Evolutionary conservation across 2,113 vertebrate species (phyloP), one percentile per base, ranked within the genome.

Genomic region (Helogale parvula): DNA sequence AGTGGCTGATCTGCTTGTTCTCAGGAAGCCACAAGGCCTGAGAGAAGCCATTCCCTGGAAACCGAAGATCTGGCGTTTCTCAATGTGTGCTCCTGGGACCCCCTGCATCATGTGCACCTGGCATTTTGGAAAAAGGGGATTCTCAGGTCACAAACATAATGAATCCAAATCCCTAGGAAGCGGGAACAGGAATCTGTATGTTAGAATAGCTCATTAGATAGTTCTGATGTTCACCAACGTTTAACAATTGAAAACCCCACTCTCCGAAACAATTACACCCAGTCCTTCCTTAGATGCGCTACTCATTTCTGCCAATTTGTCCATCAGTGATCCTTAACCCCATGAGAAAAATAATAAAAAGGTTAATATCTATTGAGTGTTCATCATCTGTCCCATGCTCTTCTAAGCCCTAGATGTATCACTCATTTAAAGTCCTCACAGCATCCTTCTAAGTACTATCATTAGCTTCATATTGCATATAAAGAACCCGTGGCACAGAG

Each of bases 1-100:
- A 96, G 92, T 66, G 66, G 87, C 81, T 45, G 72, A 31, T 93
- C 90, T 95, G 95, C 50, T 72, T 86, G 41, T 82, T 92, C 76
- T 96, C 65, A 86, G 92, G 72, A 91, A 86, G 90, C 82, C 1
- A 4, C 23, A 19, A 4, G 68, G 60, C 52, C 83, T 68, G 80
- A 92, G 88, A 52, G 54, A 84, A 1, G 3, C 2, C 33, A 31
- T 81, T 82, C 79, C 41, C 88, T 86, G 93, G 35, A 85, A 91
- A 88, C 41, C 12, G 3, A 54, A 65, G 68, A 17, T 66, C 74
- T 83, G 94, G 66, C 4, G 3, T 94, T 90, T 88, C 79, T 84
- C 93, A 94, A 0, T 1, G 1, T 35, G 63, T 31, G 63, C 76
- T 54, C 54, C 38, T 33, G 50, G 54, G 84, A 41, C 11, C 29